Conservation (phyloP, 2,888 invertebrate species). For the Tricholauxania praeusta region DNA sequence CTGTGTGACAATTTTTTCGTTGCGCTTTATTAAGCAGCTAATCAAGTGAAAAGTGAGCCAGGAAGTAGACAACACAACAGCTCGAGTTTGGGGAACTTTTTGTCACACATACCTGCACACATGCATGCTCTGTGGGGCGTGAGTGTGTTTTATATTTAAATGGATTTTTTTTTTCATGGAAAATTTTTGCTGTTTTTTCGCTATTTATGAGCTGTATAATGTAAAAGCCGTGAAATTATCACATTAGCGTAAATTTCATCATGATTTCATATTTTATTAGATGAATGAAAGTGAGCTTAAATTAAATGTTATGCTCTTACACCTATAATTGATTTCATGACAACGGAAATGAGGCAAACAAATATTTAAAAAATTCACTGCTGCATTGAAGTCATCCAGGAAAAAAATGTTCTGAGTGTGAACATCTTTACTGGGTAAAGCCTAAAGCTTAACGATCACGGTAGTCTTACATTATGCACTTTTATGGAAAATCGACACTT, state of each 20-base stretch:
- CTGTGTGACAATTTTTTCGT: constrained; percentile 18
- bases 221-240: constrained; percentile 1
- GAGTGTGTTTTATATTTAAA: constrained; percentile 8
- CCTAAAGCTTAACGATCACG: too few species aligned
- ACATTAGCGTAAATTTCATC: constrained; percentile 1
- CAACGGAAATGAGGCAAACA: too few species aligned
- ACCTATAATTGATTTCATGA: neutral
- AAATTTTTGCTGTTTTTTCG: constrained; percentile 15
- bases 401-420: too few species aligned
- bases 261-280: constrained; percentile 9
- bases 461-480: too few species aligned
- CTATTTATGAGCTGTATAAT: constrained; percentile 17
- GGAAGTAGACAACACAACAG: constrained; percentile 2
- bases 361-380: too few species aligned
- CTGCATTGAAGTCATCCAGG: too few species aligned
- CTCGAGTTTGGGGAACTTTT: neutral
- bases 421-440: too few species aligned
- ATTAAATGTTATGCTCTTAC: constrained; percentile 4
- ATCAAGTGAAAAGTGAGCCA: constrained; percentile 44
- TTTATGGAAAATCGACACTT: too few species aligned
- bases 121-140: neutral
- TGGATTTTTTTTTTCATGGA: neutral
- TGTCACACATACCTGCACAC: neutral
- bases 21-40: constrained; percentile 48
- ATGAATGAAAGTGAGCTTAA: neutral